A percentile compares a stretch with the other conserved stretches of the same genome.
Evolutionary conservation across 2,888 invertebrate genomes (phyloP).

Genomic region (Acronicta psi): DNA sequence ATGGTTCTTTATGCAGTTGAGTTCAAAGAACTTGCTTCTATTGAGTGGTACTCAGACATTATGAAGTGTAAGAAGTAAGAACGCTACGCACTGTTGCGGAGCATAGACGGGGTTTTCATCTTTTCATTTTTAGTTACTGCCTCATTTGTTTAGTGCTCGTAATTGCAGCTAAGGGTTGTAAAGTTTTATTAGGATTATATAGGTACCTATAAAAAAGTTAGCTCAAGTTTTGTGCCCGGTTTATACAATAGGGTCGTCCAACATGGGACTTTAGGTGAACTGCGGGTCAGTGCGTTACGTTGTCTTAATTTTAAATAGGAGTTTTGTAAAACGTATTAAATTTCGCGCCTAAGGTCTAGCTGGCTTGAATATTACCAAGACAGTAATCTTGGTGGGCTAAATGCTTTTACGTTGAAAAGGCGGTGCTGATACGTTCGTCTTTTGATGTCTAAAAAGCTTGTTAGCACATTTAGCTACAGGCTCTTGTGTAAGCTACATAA

Average conservation of each 20-base stretch:
- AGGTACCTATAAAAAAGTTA: too few relatives aligned
- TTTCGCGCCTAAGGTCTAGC: too few relatives aligned
- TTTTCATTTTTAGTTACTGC: slow-evolving; percentile 20
- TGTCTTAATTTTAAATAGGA: too few relatives aligned
- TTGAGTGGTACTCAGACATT: slow-evolving; percentile 61
- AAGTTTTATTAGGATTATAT: too few relatives aligned
- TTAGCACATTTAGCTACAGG: slow-evolving; percentile 19
- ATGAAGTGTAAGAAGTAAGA: slow-evolving; percentile 62
- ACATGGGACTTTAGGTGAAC: too few relatives aligned
- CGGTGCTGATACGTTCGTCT: slow-evolving; percentile 19
- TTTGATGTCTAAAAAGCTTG: slow-evolving; percentile 34
- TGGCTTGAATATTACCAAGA: slow-evolving; percentile 4
- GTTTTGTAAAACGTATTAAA: too few relatives aligned
- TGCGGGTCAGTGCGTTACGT: too few relatives aligned
- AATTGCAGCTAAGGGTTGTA: too few relatives aligned
- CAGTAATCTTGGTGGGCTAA: slow-evolving; percentile 5
- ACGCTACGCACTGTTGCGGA: slow-evolving; percentile 49
- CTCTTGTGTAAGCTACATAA: slow-evolving; percentile 36
- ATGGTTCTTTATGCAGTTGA: slow-evolving; percentile 64
- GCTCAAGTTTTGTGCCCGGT: too few relatives aligned
- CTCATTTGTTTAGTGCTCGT: too few relatives aligned
- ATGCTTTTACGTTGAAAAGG: slow-evolving; percentile 8
- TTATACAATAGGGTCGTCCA: too few relatives aligned
- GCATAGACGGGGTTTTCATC: slow-evolving; percentile 11
- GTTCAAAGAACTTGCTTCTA: slow-evolving; percentile 70